Evolutionary conservation across 2,113 vertebrate genomes (phyloP).

Genomic region (Peucedramus taeniatus): DNA sequence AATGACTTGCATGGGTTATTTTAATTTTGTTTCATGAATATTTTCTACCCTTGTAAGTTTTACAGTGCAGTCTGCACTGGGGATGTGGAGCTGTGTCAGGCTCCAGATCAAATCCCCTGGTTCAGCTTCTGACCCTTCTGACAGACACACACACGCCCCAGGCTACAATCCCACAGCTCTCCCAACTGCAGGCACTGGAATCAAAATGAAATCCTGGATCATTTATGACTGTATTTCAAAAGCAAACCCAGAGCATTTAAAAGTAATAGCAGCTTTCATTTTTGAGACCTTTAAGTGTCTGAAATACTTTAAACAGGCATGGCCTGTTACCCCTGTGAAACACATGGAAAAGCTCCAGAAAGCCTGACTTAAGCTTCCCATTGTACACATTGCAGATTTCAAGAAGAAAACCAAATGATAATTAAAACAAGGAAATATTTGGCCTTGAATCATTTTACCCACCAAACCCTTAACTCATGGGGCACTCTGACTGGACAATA

Average conservation of each 20-base stretch:
- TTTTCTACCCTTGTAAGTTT: background rate
- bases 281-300: background rate
- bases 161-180: background rate
- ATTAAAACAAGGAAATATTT: background rate
- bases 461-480: background rate
- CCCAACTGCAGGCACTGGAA: background rate
- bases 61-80: background rate
- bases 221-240: conserved; percentile 31
- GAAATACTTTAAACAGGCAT: conserved; percentile 10
- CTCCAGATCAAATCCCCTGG: background rate
- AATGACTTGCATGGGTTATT: background rate
- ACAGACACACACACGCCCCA: background rate
- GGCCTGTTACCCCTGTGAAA: background rate
- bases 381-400: background rate
- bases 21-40: background rate
- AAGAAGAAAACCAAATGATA: background rate
- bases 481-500: background rate
- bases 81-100: background rate
- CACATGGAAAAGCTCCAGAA: background rate
- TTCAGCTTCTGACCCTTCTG: background rate
- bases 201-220: conserved; percentile 4
- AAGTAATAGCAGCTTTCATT: conserved; percentile 16
- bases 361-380: background rate
- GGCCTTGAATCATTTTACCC: background rate
- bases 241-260: background rate